Evolutionary conservation across 2,113 vertebrate genomes (phyloP).

Genomic region (Pedetes capensis): DNA sequence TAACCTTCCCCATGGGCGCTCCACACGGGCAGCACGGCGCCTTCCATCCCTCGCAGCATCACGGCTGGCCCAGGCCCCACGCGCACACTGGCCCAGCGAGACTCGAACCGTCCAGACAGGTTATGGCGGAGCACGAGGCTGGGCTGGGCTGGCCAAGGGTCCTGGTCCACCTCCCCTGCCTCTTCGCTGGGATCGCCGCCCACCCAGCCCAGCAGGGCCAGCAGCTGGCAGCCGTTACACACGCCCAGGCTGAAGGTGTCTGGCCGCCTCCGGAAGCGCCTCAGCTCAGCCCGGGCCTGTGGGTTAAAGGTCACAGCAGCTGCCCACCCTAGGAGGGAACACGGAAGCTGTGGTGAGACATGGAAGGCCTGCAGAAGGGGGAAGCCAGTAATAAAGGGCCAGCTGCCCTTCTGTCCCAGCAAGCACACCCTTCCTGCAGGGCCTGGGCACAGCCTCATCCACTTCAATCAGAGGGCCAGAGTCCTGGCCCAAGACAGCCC

Average conservation of each 20-base stretch:
- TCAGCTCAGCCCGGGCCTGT: conserved; percentile 85
- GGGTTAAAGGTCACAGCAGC: conserved; percentile 88
- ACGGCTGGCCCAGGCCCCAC: conserved; percentile 87
- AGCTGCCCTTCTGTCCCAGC: neutral
- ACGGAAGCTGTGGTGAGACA: neutral
- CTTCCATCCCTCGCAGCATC: conserved; percentile 92
- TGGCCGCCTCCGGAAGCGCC: conserved; percentile 84
- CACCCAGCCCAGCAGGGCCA: conserved; percentile 93
- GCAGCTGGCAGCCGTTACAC: conserved; percentile 94
- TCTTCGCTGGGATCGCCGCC: conserved; percentile 68
- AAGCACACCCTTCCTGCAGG: neutral
- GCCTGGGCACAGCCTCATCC: neutral
- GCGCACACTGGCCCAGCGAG: conserved; percentile 88
- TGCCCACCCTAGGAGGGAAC: conserved; percentile 88
- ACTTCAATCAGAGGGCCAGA: no score
- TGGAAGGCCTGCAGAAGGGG: neutral
- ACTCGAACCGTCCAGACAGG: conserved; percentile 91
- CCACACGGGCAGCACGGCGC: conserved; percentile 91
- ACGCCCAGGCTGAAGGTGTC: conserved; percentile 94
- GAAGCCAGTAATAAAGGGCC: neutral
- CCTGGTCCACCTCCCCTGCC: fast-evolving
- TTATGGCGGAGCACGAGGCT: conserved; percentile 89
- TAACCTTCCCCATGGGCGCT: conserved; percentile 94
- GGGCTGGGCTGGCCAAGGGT: conserved; percentile 41
- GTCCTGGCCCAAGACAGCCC: no score